Evolutionary conservation across 1,140 invertebrate genomes (phyloP).

Genomic region (Agraylea sexmaculata): DNA sequence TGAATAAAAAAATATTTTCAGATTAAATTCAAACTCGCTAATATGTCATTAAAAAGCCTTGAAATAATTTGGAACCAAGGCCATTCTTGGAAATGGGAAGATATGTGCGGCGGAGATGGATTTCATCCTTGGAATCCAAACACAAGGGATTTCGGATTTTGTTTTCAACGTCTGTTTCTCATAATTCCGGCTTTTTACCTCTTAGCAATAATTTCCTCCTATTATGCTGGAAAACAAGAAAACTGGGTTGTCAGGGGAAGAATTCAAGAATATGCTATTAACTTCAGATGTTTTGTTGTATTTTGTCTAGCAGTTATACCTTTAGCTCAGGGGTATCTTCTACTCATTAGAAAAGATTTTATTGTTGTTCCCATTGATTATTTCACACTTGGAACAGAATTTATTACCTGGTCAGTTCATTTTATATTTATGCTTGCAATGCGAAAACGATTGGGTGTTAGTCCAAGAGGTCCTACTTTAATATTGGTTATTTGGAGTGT

Average conservation of each 20-base stretch:
- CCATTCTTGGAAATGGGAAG: slow-evolving; percentile 54
- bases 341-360: slow-evolving; percentile 34
- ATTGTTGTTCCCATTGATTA: slow-evolving; percentile 51
- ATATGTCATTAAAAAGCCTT: too few relatives aligned
- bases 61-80: too few relatives aligned
- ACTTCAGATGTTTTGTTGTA: slow-evolving; percentile 47
- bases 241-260: slow-evolving; percentile 43
- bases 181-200: slow-evolving; percentile 57
- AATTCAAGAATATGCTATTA: slow-evolving; percentile 47
- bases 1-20: too few relatives aligned
- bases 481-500: slow-evolving; percentile 54
- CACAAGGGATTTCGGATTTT: slow-evolving; percentile 62
- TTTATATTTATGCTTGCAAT: slow-evolving; percentile 59
- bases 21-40: too few relatives aligned
- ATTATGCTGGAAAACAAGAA: slow-evolving; percentile 55
- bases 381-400: slow-evolving; percentile 52
- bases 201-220: slow-evolving; percentile 60
- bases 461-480: slow-evolving; percentile 56
- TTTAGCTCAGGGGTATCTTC: slow-evolving; percentile 50
- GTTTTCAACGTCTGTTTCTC: slow-evolving; percentile 68
- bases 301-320: slow-evolving; percentile 51
- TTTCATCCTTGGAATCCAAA: slow-evolving; percentile 50
- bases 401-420: slow-evolving; percentile 68
- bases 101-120: slow-evolving; percentile 55
- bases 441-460: slow-evolving; percentile 47